Conservation (phyloP, 1,140 invertebrate genomes). For the Bombus fervidus region DNA sequence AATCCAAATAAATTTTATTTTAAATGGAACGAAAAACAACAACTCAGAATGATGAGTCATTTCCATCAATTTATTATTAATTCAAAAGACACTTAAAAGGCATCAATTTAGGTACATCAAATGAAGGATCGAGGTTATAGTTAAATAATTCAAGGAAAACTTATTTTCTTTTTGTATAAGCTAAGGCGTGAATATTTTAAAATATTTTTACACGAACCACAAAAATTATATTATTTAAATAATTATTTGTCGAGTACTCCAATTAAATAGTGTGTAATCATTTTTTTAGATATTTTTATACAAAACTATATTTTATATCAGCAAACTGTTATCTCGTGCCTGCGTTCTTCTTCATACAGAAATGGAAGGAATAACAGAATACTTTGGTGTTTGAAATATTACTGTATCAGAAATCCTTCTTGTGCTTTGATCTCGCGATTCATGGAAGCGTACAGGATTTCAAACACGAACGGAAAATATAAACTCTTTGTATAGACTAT, state of each 20-base stretch:
- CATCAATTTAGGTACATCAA: no score
- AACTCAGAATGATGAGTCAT: neutral
- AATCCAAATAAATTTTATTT: neutral
- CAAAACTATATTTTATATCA: neutral
- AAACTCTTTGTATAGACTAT: neutral
- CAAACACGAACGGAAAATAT: neutral
- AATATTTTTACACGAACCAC: no score
- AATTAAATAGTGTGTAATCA: no score
- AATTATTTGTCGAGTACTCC: no score
- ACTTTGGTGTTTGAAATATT: neutral
- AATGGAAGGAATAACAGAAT: neutral
- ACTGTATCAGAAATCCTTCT: neutral
- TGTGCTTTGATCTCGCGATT: neutral
- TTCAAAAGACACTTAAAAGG: no score
- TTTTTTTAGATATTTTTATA: neutral
- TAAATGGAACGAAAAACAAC: neutral
- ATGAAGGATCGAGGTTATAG: no score
- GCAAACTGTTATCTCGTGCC: neutral
- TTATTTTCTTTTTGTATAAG: no score
- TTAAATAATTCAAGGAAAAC: no score
- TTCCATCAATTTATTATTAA: neutral
- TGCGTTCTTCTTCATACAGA: neutral
- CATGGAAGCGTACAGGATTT: neutral
- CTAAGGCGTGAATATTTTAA: no score
- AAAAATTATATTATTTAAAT: no score